Base-by-base conservation (phyloP, 2,113 vertebrate genomes). In the Sceloporus tristichus region DNA sequence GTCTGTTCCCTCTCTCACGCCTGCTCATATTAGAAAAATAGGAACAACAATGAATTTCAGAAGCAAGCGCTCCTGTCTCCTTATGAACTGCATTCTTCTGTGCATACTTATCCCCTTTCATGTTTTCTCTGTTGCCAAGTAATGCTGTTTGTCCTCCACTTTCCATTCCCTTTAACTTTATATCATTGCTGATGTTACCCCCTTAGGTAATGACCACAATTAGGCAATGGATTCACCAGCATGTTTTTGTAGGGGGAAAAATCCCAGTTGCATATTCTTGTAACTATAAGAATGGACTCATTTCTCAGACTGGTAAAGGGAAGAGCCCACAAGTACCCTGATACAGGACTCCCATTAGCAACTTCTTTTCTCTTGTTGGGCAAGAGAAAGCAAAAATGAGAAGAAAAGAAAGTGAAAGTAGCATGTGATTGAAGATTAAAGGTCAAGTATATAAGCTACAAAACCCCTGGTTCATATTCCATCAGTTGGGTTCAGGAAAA, bases 11-110 rank as follows among this genome's bases (percentile, higher is more conserved):
- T 73, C 59, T 66, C 85, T 73, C 88, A 2, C 11, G 8, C 54
- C 80, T 18, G 0, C 79, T 73, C 82, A 79, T 34, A n/a, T 86
- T 66, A 76, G 75, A 76, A 89, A 90, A 90, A 0, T 59, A 92
- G 0, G 0, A 87, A 25, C 10, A 18, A 75, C 23, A 76, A n/a
- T 40, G 75, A 91, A 81, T 75, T 56, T 90, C 80, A 40, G 88
- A 56, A 48, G 9, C 81, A 90, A 92, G 0, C 11, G 82, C n/a
- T 14, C 53, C 79, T 5, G n/a, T 88, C 71, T 82, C 5, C 66
- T 87, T 25, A 79, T 88, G 62, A 25, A 91, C 87, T 85, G 27
- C 34, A 53, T 25, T 70, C 19, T 82, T 66, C 65, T 70, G 40
- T 66, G 38, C 68, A 19, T 11, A 80, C 27, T 38, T 62, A 80